Evolutionary conservation across 2,113 vertebrate species (phyloP), one percentile per base, ranked within the genome.

Genomic region (Coryphaenoides rupestris): DNA sequence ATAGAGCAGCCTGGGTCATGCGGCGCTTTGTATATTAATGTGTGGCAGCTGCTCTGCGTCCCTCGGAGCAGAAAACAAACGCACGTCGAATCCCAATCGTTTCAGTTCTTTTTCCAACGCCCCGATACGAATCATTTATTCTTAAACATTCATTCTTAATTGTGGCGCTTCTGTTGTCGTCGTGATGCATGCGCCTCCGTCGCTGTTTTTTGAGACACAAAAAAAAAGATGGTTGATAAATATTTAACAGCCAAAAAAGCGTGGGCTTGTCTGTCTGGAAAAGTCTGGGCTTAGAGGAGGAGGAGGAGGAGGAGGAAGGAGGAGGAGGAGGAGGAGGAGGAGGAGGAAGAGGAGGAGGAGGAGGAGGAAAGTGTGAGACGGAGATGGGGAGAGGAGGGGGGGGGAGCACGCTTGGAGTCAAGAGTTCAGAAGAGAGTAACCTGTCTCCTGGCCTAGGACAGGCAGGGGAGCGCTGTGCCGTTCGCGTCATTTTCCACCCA

Each of bases 11-110:
- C 61, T 50, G 47, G 70, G 47, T 69, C 63, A 70, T 74, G n/a
- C n/a, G 72, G 80, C 67, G 33, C 33, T 10, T 10, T 40, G 33
- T 85, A 78, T 84, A 74, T 69, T 77, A 76, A 85, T 81, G 55
- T 63, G 53, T 40, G 56, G 63, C 80, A 83, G 82, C 83, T 85
- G 82, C 33, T 12, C 1, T 40, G 33, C 13, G n/a, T n/a, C n/a
- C n/a, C n/a, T n/a, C n/a, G n/a, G 33, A 40, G 33, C 1, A 40
- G 13, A 40, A 40, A 40, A 40, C 33, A 40, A 40, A 40, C 33
- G 6, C 33, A 40, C 33, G 9, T 12, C 33, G 2, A 40, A 40
- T 40, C 33, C 13, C 33, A 12, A 40, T 40, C 13, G 33, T 40
- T 78, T 84, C 52, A 5, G 9, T n/a, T 50, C 15, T 50, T 50